Percentiles rank a stretch among this genome's conserved stretches.
These are phyloP conservation scores for Tretioscincus oriximinensis DNA, from an alignment of 2,113 vertebrate species.

Conservation along the genomic window DNA sequence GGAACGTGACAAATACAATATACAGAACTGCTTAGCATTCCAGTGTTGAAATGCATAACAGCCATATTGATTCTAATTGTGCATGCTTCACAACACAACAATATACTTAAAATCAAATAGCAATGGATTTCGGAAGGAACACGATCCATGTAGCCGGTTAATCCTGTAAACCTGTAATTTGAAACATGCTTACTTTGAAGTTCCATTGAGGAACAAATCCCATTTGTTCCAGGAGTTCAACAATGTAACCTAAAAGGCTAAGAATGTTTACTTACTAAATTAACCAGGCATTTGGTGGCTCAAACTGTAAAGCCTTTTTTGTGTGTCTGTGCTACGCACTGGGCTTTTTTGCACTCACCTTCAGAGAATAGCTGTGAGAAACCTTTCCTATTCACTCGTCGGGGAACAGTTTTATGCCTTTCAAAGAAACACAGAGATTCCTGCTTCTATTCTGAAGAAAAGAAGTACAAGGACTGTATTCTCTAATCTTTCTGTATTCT, in stretches of 20 bases:
- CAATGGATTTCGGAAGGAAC: not conserved
- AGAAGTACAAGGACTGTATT: too few relatives aligned
- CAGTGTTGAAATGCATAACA: not conserved
- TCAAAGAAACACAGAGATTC: too few relatives aligned
- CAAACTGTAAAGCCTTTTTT: too few relatives aligned
- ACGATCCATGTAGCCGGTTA: not conserved
- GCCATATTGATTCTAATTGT: not conserved
- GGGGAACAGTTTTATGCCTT: too few relatives aligned
- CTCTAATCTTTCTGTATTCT: too few relatives aligned
- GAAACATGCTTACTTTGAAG: not conserved
- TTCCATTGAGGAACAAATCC: not conserved
- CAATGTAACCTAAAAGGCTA: not conserved
- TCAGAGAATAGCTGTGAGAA: too few relatives aligned
- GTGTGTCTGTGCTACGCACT: too few relatives aligned
- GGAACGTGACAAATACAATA: constrained; percentile 3
- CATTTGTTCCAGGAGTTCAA: not conserved
- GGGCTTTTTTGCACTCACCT: too few relatives aligned
- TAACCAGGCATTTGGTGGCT: too few relatives aligned
- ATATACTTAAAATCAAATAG: not conserved
- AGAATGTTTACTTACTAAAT: too few relatives aligned
- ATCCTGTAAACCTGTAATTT: not conserved
- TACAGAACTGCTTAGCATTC: not conserved
- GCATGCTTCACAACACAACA: not conserved
- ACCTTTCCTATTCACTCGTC: too few relatives aligned
- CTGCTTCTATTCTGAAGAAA: too few relatives aligned